A percentile compares a stretch with the other conserved stretches of the same genome.
These are phyloP conservation scores for Caprella mutica DNA, from an alignment of 2,888 invertebrate genomes.

Conservation along the genomic window DNA sequence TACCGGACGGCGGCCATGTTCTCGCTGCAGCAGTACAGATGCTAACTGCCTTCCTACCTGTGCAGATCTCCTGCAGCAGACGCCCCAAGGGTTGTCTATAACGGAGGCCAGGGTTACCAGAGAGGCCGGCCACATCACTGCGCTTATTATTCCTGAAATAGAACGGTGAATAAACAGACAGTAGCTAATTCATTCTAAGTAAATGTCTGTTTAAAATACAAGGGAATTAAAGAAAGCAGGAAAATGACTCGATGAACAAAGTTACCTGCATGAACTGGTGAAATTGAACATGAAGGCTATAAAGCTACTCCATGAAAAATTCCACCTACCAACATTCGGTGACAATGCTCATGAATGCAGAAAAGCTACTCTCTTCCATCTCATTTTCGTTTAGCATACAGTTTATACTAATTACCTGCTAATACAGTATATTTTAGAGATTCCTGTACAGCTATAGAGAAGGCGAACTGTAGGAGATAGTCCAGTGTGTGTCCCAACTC, in stretches of 20 bases:
- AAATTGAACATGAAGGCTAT: no score
- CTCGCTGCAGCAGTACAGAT: slow-evolving; percentile 50
- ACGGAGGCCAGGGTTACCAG: slow-evolving; percentile 48
- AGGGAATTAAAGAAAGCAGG: no score
- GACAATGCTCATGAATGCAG: not conserved
- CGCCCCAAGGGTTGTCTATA: slow-evolving; percentile 57
- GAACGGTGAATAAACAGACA: no score
- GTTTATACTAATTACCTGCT: slow-evolving; percentile 44
- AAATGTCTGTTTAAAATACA: no score
- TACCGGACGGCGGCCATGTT: slow-evolving; percentile 54
- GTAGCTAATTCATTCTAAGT: no score
- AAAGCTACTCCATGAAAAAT: no score
- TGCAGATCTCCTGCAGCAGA: slow-evolving; percentile 50
- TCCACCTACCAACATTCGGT: no score
- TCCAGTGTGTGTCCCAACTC: slow-evolving; percentile 52
- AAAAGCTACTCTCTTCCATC: not conserved
- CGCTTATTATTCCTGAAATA: slow-evolving; percentile 50
- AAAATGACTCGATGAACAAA: no score
- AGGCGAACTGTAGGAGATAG: slow-evolving; percentile 49
- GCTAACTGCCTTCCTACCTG: slow-evolving; percentile 52
- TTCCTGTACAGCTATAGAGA: slow-evolving; percentile 51
- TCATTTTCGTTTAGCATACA: not conserved
- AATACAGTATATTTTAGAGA: slow-evolving; percentile 53
- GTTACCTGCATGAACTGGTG: no score
- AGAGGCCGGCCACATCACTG: slow-evolving; percentile 54